Evolutionary conservation across 2,888 invertebrate species (phyloP).

Genomic region (Pristionchus entomophagus): DNA sequence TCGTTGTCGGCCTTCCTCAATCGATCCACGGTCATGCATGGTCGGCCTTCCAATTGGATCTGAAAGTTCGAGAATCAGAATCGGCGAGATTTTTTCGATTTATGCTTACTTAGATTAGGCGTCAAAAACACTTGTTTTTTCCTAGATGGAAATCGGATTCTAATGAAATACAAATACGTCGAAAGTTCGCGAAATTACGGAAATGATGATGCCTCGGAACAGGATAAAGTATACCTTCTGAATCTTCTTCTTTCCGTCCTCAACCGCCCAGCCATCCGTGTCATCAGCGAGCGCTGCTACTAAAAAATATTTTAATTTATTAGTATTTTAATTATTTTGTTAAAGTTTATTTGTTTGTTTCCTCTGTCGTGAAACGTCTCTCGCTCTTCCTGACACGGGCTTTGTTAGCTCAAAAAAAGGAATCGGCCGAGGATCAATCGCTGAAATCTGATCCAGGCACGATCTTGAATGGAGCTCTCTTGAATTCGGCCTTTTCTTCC

Average conservation of each 20-base stretch:
- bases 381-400: too few species aligned
- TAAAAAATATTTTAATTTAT: background rate
- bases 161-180: background rate
- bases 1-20: constrained; percentile 62
- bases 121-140: too few species aligned
- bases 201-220: too few species aligned
- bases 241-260: constrained; percentile 29
- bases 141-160: background rate
- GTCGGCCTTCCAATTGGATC: constrained; percentile 29
- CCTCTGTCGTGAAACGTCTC: too few species aligned
- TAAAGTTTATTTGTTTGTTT: too few species aligned
- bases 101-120: too few species aligned
- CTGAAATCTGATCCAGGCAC: background rate
- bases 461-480: background rate
- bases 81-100: too few species aligned
- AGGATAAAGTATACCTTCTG: too few species aligned
- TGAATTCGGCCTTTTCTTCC: background rate
- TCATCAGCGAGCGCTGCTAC: constrained; percentile 35
- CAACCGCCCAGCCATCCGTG: constrained; percentile 36
- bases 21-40: constrained; percentile 47
- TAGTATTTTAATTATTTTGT: too few species aligned
- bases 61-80: too few species aligned
- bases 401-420: constrained; percentile 7
- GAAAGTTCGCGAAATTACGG: too few species aligned
- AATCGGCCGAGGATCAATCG: background rate